Base-by-base conservation (phyloP, 1,140 invertebrate genomes). In the Aphidius ervi region DNA sequence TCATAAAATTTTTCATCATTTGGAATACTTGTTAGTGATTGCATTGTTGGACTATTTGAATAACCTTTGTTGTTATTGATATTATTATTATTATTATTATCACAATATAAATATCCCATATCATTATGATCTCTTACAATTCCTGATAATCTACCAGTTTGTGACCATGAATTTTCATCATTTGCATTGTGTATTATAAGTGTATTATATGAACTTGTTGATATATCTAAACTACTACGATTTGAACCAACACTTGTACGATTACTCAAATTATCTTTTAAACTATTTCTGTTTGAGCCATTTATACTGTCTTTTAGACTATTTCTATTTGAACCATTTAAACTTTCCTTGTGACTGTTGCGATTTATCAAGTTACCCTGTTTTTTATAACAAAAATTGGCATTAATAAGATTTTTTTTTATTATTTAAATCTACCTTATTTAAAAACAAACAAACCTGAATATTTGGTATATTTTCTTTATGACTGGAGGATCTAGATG, bases 121-220 rank as follows among this genome's bases (percentile, higher is more conserved):
- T 76, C 75, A 63, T 73, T 71, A 65, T 80, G 70, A 56, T 77
- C 72, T 62, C 74, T 73, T 49, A 79, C 70, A 65, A 76, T 72
- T 50, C 75, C 70, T 0, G 78, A 79, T 50, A 79, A 66, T 83
- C 85, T 80, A 70, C 78, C 78, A 62, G 78, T 75, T 50, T 75
- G 77, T 58, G 85, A 82, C 87, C 88, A 88, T 20, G 84, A 82
- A 63, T 86, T 87, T 69, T 88, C 87, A 49, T 83, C 77, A 58
- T 80, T 84, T 7, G 84, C 85, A 75, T 87, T 88, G 63, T 91
- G 88, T 68, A 91, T 91, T 59, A 92, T 91, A 9, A 91, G 82
- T 9, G 89, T 91, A 68, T 91, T 90, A 70, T 91, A 91, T 31
- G 88, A 89, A 53, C 87, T 89, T 2, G 88, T 88, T 40, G 87